Evolutionary conservation across 2,888 invertebrate genomes (phyloP).

Genomic region (Phytoseiulus persimilis): DNA sequence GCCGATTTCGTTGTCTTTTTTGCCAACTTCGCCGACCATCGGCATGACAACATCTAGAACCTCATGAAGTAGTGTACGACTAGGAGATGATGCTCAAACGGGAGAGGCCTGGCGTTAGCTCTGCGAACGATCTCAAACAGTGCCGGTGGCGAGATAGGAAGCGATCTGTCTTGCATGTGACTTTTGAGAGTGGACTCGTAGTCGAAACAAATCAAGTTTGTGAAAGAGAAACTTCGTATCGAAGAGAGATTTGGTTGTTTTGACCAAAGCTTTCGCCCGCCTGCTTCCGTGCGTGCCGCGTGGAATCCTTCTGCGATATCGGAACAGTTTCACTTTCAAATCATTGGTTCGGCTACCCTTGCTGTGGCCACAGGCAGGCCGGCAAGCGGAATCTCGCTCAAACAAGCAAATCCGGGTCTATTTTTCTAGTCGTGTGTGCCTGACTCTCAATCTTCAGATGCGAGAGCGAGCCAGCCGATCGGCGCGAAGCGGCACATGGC

Average conservation of each 20-base stretch:
- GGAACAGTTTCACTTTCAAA: background rate
- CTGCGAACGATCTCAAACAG: too few relatives aligned
- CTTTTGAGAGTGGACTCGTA: background rate
- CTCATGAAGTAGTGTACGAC: too few relatives aligned
- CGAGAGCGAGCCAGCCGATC: background rate
- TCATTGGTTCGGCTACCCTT: background rate
- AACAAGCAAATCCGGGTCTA: conserved; percentile 5
- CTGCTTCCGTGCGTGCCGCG: background rate
- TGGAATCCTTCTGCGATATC: background rate
- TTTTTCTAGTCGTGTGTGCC: background rate
- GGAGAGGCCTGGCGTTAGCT: too few relatives aligned
- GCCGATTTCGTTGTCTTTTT: too few relatives aligned
- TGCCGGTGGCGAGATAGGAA: background rate
- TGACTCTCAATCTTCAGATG: background rate
- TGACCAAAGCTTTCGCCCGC: background rate
- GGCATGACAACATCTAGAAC: too few relatives aligned
- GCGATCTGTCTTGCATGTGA: background rate
- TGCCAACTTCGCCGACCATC: too few relatives aligned
- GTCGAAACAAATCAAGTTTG: background rate
- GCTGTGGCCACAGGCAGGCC: background rate
- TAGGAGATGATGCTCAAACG: too few relatives aligned
- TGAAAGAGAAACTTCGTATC: background rate
- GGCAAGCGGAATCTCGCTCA: background rate
- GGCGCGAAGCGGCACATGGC: background rate
- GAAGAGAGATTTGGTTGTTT: background rate